Evolutionary conservation across 2,113 vertebrate genomes (phyloP).

Genomic region (Emydura subglobosa): DNA sequence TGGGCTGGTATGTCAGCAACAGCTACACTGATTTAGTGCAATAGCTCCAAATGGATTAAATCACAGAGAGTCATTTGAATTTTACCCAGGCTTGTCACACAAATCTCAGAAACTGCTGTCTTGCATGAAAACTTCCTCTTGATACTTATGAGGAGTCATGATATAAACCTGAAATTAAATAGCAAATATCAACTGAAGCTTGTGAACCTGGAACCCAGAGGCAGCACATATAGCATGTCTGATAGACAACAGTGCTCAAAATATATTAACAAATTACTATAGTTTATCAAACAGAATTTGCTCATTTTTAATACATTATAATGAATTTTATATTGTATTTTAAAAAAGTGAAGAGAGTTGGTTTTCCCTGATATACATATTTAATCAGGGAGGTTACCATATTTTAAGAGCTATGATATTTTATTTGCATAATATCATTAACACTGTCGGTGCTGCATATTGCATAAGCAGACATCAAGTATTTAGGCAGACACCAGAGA

Average conservation of each 20-base stretch:
- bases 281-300: background rate
- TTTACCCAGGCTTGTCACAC: slow-evolving; percentile 81
- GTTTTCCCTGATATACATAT: background rate
- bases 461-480: background rate
- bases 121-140: slow-evolving; percentile 78
- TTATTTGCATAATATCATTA: background rate
- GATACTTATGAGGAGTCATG: slow-evolving; percentile 56
- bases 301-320: background rate
- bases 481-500: background rate
- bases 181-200: slow-evolving; percentile 22
- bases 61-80: slow-evolving; percentile 82
- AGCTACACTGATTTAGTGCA: slow-evolving; percentile 80
- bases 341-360: background rate
- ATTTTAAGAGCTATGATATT: background rate
- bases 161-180: slow-evolving; percentile 47
- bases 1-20: slow-evolving; percentile 70
- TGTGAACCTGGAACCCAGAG: background rate
- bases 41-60: slow-evolving; percentile 79
- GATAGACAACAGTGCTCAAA: background rate
- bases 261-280: background rate
- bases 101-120: slow-evolving; percentile 81
- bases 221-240: background rate
- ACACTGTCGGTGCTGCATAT: background rate
- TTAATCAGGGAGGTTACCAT: background rate
- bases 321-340: fast-evolving